Conservation (phyloP, 2,888 invertebrate genomes). For the Alloscopus bannaensis region DNA sequence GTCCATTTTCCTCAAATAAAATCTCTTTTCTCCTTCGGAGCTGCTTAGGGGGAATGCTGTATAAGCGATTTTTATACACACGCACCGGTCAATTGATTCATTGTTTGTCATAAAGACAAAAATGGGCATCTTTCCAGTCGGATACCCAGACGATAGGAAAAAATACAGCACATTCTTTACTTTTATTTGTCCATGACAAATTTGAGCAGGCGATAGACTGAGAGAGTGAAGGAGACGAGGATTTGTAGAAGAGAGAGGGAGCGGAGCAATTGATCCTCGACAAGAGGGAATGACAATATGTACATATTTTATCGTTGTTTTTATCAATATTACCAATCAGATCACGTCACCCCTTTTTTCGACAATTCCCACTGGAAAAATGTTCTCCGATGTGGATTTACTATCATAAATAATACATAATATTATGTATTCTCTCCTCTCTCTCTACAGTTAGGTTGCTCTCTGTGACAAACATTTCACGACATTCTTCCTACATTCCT, state of each 20-base stretch:
- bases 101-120: no score
- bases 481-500: not conserved
- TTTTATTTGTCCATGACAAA: no score
- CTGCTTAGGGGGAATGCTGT: no score
- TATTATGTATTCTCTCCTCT: constrained; percentile 20
- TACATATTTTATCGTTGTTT: constrained; percentile 29
- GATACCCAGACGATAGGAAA: no score
- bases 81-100: constrained; percentile 32
- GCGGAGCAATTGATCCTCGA: constrained; percentile 22
- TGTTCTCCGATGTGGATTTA: constrained; percentile 23
- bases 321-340: constrained; percentile 62
- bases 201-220: no score
- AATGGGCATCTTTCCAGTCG: no score
- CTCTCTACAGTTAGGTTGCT: constrained; percentile 1
- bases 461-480: not conserved
- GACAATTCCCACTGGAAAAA: constrained; percentile 38
- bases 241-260: no score
- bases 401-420: constrained; percentile 56
- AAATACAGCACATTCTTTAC: no score
- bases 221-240: constrained; percentile 10
- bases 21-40: no score
- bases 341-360: constrained; percentile 61
- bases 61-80: no score
- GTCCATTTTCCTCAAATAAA: no score
- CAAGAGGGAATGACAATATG: constrained; percentile 28